These are phyloP conservation scores for Lissocephala sabroskyi DNA, from an alignment of 2,888 invertebrate genomes.

Conservation along the genomic window DNA sequence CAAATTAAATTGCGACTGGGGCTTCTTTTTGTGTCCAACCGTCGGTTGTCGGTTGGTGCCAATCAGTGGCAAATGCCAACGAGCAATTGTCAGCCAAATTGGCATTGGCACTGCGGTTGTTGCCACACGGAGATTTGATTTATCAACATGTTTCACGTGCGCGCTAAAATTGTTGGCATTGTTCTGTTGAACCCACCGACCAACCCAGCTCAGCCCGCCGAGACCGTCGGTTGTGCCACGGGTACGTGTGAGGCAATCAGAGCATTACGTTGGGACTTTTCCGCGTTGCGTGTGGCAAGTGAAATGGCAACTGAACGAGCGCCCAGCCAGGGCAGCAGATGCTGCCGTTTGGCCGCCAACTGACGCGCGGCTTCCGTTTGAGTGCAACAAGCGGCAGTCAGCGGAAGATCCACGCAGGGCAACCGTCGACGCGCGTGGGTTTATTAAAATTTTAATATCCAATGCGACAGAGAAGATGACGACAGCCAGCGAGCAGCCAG, in stretches of 20 bases:
- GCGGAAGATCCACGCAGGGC: neutral
- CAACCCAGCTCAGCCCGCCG: constrained; percentile 7
- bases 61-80: constrained; percentile 2
- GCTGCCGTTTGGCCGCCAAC: constrained; percentile 60
- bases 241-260: constrained; percentile 33
- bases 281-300: neutral
- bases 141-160: constrained; percentile 61
- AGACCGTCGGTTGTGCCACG: neutral
- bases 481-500: neutral
- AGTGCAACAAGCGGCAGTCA: neutral
- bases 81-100: constrained; percentile 60
- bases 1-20: neutral
- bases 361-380: constrained; percentile 46
- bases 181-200: too few relatives aligned
- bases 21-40: too few relatives aligned
- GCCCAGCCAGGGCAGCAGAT: too few relatives aligned
- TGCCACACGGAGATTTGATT: constrained; percentile 46
- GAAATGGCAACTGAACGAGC: too few relatives aligned
- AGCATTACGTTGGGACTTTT: constrained; percentile 35
- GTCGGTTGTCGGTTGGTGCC: too few relatives aligned
- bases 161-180: constrained; percentile 39
- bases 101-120: constrained; percentile 54
- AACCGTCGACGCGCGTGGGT: constrained; percentile 48
- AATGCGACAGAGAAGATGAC: too few relatives aligned
- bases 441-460: constrained; percentile 65